Evolutionary conservation across 2,888 invertebrate genomes (phyloP).

Genomic region (Petrolisthes manimaculis): DNA sequence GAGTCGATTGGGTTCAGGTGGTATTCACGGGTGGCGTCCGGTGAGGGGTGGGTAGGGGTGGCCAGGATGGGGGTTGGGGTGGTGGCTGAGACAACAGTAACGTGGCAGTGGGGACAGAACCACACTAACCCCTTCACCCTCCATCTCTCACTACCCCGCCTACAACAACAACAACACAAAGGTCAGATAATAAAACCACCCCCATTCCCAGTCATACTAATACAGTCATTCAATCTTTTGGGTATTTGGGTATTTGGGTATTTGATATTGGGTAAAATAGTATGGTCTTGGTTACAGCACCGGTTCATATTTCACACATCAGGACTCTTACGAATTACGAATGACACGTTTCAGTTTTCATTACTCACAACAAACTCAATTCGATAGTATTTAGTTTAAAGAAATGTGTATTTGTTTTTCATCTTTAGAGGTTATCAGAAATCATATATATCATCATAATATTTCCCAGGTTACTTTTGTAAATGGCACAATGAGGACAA

Average conservation of each 20-base stretch:
- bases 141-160: background rate
- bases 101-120: background rate
- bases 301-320: no score
- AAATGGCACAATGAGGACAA: slow-evolving; percentile 21
- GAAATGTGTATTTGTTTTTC: background rate
- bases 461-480: background rate
- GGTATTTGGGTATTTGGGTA: no score
- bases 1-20: slow-evolving; percentile 31
- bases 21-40: slow-evolving; percentile 9
- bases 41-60: slow-evolving; percentile 45
- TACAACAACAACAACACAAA: background rate
- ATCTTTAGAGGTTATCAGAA: background rate
- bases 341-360: no score
- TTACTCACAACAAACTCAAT: no score
- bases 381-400: background rate
- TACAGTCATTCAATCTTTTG: no score
- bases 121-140: background rate
- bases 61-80: slow-evolving; percentile 14
- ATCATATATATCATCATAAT: background rate
- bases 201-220: no score
- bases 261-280: no score
- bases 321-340: no score
- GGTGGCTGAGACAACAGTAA: slow-evolving; percentile 11
- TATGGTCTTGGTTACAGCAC: no score
- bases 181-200: background rate